Conservation (phyloP, 2,797 vertebrate species). For the Philypnodon macrostomus region DNA sequence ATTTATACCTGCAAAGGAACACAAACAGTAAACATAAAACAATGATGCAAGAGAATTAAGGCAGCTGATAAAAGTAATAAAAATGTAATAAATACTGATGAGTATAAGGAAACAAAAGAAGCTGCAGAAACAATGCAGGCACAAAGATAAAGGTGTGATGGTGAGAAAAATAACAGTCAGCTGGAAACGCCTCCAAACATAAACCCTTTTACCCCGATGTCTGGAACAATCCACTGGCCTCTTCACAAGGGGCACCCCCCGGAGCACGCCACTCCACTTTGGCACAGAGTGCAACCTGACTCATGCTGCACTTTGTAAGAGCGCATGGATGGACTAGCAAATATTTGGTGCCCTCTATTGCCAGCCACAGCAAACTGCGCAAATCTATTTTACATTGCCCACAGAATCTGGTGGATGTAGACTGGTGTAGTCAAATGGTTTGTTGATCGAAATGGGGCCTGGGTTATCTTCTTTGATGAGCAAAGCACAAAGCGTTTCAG, state of each 20-base stretch:
- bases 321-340: not conserved
- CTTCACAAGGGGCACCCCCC: constrained; percentile 42
- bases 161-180: constrained; percentile 50
- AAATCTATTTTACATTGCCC: not conserved
- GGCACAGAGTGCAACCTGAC: constrained; percentile 29
- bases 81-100: constrained; percentile 15
- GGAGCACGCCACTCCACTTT: constrained; percentile 32
- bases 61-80: constrained; percentile 26
- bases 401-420: not conserved
- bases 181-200: constrained; percentile 54
- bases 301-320: constrained; percentile 7
- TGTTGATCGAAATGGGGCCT: too few relatives aligned
- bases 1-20: constrained; percentile 28
- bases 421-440: not conserved
- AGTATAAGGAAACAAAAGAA: constrained; percentile 40
- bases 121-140: constrained; percentile 55
- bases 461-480: constrained; percentile 8
- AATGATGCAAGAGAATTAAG: constrained; percentile 30
- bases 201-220: constrained; percentile 34
- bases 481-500: constrained; percentile 13
- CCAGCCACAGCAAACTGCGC: constrained; percentile 29
- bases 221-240: constrained; percentile 60
- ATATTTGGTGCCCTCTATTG: constrained; percentile 60
- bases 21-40: constrained; percentile 17
- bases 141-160: constrained; percentile 60